Conservation (phyloP, 2,113 vertebrate genomes). For the Elaphurus davidianus region DNA sequence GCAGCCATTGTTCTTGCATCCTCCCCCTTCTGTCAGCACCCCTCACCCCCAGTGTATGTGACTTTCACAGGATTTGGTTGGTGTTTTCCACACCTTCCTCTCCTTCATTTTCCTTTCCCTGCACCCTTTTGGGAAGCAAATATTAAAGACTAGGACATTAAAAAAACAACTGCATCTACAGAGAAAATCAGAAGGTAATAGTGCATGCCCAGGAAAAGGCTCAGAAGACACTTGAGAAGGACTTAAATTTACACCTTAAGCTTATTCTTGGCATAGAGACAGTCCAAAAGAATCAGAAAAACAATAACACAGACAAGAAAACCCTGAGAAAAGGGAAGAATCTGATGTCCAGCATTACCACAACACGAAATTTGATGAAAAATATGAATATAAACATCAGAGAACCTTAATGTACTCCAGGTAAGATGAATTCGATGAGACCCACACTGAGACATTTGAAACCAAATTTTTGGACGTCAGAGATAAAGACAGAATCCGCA, state of each 20-base stretch:
- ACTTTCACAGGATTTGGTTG: not conserved
- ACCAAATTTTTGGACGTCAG: not conserved
- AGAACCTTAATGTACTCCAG: not conserved
- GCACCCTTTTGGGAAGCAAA: not conserved
- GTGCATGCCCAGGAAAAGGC: not conserved
- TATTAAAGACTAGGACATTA: not conserved
- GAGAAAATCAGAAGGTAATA: not conserved
- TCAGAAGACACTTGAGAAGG: not conserved
- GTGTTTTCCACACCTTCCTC: not conserved
- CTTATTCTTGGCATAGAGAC: not conserved
- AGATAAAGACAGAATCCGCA: not conserved
- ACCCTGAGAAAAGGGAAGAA: not conserved
- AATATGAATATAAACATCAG: not conserved
- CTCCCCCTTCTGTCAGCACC: not conserved
- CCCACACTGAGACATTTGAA: not conserved
- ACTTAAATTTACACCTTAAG: not conserved
- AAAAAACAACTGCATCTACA: not conserved
- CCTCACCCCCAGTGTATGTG: no score
- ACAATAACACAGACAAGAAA: not conserved
- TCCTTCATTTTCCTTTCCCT: not conserved
- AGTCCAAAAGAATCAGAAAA: not conserved
- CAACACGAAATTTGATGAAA: not conserved
- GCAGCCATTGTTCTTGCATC: not conserved
- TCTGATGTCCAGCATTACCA: not conserved
- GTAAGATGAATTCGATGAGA: not conserved